Conservation (phyloP, 1,140 invertebrate genomes). For the Thereuonema tuberculata region DNA sequence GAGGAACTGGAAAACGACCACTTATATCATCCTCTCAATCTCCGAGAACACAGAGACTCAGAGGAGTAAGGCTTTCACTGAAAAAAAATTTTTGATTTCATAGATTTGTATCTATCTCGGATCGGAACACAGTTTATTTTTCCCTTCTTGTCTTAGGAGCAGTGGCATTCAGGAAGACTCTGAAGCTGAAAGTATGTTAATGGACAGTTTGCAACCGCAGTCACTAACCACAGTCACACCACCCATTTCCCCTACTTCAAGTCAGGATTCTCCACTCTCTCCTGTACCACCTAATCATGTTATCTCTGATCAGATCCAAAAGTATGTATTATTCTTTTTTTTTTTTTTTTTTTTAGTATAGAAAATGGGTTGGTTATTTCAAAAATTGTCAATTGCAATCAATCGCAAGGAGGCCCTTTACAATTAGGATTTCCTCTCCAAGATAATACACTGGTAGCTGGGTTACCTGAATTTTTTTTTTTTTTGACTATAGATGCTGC, state of each 20-base stretch:
- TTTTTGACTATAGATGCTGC: too few relatives aligned
- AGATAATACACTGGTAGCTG: too few relatives aligned
- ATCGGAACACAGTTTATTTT: background rate
- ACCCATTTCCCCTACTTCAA: background rate
- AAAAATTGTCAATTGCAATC: too few relatives aligned
- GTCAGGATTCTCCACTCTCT: background rate
- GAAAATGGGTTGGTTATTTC: too few relatives aligned
- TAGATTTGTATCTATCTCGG: slow-evolving; percentile 15
- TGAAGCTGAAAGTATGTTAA: slow-evolving; percentile 29
- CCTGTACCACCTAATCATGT: background rate
- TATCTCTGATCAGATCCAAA: too few relatives aligned
- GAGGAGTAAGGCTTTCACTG: slow-evolving; percentile 34
- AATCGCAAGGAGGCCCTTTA: background rate
- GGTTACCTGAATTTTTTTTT: too few relatives aligned
- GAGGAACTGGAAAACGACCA: slow-evolving; percentile 37
- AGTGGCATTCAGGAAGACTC: slow-evolving; percentile 43
- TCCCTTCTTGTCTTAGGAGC: slow-evolving; percentile 34
- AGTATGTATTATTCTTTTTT: too few relatives aligned
- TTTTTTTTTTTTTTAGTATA: too few relatives aligned
- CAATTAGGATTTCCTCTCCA: too few relatives aligned
- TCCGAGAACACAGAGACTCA: slow-evolving; percentile 23
- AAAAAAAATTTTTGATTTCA: too few relatives aligned
- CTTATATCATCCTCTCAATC: slow-evolving; percentile 4
- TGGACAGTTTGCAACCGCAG: background rate
- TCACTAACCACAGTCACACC: background rate